Conservation (phyloP, 1,140 invertebrate species). For the Neodiprion pinetum region DNA sequence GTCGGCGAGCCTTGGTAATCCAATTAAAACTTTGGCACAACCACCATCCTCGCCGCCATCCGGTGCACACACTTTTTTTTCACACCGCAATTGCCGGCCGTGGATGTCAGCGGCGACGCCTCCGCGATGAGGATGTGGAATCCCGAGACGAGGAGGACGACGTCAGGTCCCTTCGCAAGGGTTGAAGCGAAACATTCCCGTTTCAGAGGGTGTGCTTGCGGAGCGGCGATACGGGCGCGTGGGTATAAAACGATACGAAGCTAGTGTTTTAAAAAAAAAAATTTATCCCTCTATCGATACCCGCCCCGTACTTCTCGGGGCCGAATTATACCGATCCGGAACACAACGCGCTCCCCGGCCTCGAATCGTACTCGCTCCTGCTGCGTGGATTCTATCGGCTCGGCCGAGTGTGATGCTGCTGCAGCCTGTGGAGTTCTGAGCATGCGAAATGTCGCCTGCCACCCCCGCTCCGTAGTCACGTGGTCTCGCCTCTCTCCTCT, state of each 20-base stretch:
- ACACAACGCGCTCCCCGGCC: neutral
- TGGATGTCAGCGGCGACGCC: neutral
- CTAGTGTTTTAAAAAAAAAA: too few relatives aligned
- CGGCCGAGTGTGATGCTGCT: conserved; percentile 29
- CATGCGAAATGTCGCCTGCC: conserved; percentile 58
- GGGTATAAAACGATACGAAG: neutral
- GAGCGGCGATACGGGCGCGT: neutral
- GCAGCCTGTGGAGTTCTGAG: conserved; percentile 57
- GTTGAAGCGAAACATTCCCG: neutral
- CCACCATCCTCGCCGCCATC: conserved; percentile 2
- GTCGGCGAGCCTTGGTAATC: conserved; percentile 4
- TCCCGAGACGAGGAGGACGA: neutral
- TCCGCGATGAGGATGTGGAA: neutral
- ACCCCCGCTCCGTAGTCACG: conserved; percentile 58
- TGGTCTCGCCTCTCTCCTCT: conserved; percentile 38
- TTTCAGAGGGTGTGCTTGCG: neutral
- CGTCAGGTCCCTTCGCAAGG: conserved; percentile 3
- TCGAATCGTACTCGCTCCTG: conserved; percentile 3
- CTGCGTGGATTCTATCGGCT: conserved; percentile 23
- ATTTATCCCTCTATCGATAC: too few relatives aligned
- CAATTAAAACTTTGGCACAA: conserved; percentile 7
- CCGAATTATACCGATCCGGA: neutral
- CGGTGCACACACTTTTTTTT: neutral
- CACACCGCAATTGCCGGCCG: neutral
- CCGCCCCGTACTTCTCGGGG: neutral